Conservation (phyloP, 2,888 invertebrate genomes). For the Nymphalis c-album region DNA sequence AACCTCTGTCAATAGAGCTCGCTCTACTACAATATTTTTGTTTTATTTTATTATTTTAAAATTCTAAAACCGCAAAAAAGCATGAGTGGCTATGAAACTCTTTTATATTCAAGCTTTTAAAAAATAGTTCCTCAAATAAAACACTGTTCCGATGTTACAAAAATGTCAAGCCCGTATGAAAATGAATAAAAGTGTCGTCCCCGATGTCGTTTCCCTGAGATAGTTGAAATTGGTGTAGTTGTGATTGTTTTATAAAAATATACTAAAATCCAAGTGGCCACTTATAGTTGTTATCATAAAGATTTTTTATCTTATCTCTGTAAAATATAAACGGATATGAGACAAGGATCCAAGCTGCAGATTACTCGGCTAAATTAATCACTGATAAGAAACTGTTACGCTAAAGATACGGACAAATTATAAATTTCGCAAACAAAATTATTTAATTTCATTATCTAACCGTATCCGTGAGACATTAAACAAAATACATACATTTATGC, state of each 20-base stretch:
- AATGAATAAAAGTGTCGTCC: not conserved
- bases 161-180: not conserved
- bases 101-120: conserved; percentile 32
- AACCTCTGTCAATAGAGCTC: conserved; percentile 65
- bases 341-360: conserved; percentile 54
- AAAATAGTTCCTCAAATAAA: conserved; percentile 14
- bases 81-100: conserved; percentile 33
- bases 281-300: conserved; percentile 50
- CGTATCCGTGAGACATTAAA: too few relatives aligned
- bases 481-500: too few relatives aligned
- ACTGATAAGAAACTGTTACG: conserved; percentile 51
- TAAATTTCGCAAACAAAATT: too few relatives aligned
- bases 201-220: not conserved
- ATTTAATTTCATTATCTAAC: too few relatives aligned
- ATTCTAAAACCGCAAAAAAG: conserved; percentile 38
- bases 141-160: conserved; percentile 4
- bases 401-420: conserved; percentile 4
- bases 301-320: conserved; percentile 68
- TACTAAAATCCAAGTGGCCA: conserved; percentile 47
- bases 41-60: conserved; percentile 44
- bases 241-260: conserved; percentile 8
- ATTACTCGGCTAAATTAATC: conserved; percentile 69
- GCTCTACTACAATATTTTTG: conserved; percentile 55
- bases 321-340: conserved; percentile 66
- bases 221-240: not conserved